Percentiles rank a stretch among this genome's conserved stretches.
Conservation (phyloP, 2,797 vertebrate species). For the Syngnathus acus region DNA sequence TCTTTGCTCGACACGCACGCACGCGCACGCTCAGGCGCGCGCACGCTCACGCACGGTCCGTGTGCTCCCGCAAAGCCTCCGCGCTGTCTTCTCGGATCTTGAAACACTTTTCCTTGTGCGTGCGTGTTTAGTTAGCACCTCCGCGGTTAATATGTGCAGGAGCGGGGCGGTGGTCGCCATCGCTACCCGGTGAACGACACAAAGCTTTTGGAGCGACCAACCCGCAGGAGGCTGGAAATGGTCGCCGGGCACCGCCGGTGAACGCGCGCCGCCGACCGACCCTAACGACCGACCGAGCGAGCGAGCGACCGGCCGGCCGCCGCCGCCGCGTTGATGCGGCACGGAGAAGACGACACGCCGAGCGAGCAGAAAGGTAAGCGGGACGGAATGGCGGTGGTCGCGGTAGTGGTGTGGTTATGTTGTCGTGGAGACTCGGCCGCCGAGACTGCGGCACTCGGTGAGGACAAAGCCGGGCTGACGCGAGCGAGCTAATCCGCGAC, state of each 20-base stretch:
- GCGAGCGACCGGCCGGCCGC: no score
- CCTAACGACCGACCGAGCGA: no score
- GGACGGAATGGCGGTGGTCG: background rate
- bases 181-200: background rate
- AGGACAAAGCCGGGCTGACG: background rate
- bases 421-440: background rate
- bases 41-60: background rate
- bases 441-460: constrained; percentile 1
- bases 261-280: background rate
- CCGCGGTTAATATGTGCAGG: background rate
- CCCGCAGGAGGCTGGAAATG: background rate
- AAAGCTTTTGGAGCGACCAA: background rate
- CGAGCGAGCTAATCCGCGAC: background rate
- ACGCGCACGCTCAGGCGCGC: background rate
- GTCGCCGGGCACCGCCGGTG: background rate
- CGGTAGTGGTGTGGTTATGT: background rate
- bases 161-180: background rate
- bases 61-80: background rate
- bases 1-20: background rate
- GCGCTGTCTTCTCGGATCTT: background rate
- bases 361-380: background rate
- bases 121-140: background rate
- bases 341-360: background rate
- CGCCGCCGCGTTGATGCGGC: constrained; percentile 3
- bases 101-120: background rate